Evolutionary conservation across 1,140 invertebrate species (phyloP), one percentile per base, ranked within the genome.

Genomic region (Leptopilina clavipes): DNA sequence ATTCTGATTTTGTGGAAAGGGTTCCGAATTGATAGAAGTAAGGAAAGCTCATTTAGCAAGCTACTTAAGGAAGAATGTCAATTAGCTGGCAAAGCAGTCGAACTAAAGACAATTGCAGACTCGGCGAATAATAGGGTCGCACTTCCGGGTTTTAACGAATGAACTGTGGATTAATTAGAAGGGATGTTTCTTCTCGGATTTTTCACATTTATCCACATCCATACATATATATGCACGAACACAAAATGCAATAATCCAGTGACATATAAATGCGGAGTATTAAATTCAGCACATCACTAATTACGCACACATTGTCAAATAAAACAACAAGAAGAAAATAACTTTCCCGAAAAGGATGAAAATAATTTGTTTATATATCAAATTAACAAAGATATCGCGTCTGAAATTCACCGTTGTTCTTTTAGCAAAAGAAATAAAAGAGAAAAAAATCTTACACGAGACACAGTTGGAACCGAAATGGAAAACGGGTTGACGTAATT

Each of bases 101-200:
- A 79, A 70, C 43, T 72, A 78, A 8, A 78, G 75, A 81, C 80
- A 81, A 81, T 79, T 79, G 77, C 76, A 71, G 73, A 71, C 72
- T 74, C 44, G 70, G 70, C 70, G 74, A 78, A 81, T 71, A 77
- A 79, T 65, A 22, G 59, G 78, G 77, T 74, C 74, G 76, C 17
- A 78, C 75, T 82, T 82, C 81, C 81, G 78, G 81, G 75, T 79
- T 74, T 75, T 82, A 82, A 82, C 78, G 81, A 79, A 79, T 82
- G 77, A 76, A 78, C 76, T 79, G 76, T 56, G 76, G 79, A 82
- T 82, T 79, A 78, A 82, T 79, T 82, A 76, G 75, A 82, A 77
- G 81, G 59, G 59, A 31, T 75, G 78, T 76, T 78, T 79, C 80
- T 77, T 76, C 75, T 81, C 76, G 11, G 14, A 3, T 31, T 82